Percentiles rank a stretch among this genome's conserved stretches.
Conservation (phyloP, 2,113 vertebrate genomes). For the Mormyrus iriodes region DNA sequence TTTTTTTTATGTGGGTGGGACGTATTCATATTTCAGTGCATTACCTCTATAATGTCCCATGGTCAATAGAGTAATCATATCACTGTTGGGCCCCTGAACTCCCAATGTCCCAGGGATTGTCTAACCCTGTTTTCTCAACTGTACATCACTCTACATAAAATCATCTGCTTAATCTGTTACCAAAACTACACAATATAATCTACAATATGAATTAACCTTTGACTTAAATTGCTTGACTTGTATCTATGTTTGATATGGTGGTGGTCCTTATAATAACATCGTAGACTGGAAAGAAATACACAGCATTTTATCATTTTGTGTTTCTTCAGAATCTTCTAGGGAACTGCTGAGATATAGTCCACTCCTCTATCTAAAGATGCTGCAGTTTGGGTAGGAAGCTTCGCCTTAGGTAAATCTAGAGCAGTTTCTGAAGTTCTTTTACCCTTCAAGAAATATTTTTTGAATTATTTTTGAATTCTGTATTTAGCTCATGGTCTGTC, state of each 20-base stretch:
- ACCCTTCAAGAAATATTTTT: background rate
- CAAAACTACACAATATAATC: background rate
- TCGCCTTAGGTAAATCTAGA: background rate
- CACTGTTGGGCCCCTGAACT: background rate
- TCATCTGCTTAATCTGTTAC: background rate
- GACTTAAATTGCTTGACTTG: background rate
- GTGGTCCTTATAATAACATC: background rate
- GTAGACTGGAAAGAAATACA: background rate
- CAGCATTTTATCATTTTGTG: background rate
- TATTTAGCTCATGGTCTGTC: background rate
- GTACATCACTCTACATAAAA: background rate
- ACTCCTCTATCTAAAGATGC: background rate
- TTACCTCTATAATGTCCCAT: background rate
- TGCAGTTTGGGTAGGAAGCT: background rate
- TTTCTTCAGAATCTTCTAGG: background rate
- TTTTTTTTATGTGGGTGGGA: background rate
- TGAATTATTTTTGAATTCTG: background rate
- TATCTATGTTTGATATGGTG: background rate
- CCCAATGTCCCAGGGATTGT: background rate
- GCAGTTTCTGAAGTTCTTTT: background rate
- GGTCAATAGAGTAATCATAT: background rate
- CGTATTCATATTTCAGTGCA: background rate
- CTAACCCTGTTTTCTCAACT: background rate
- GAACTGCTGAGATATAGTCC: background rate
- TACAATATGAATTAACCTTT: background rate